Evolutionary conservation across 1,140 invertebrate species (phyloP).

Genomic region (Drosophila repleta): DNA sequence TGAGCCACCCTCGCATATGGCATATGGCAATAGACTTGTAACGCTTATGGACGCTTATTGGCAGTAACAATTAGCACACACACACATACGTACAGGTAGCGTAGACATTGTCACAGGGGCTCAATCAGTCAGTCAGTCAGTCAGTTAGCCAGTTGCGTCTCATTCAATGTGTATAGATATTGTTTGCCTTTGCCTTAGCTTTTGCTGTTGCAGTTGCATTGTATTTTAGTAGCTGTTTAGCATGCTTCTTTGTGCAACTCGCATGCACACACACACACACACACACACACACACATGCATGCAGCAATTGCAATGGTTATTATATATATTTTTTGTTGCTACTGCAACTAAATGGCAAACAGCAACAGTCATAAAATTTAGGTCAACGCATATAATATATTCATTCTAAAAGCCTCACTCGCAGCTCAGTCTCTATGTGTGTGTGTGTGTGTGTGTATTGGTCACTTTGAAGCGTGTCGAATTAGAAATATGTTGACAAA

Average conservation of each 20-base stretch:
- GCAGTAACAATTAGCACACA: conserved; percentile 53
- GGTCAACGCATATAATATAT: conserved; percentile 67
- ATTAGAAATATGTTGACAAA: conserved; percentile 59
- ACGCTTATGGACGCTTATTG: conserved; percentile 31
- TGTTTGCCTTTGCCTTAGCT: conserved; percentile 40
- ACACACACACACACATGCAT: conserved; percentile 4
- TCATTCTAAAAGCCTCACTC: conserved; percentile 50
- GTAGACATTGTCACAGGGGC: conserved; percentile 27
- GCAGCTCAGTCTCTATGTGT: conserved; percentile 7
- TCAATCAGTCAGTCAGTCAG: conserved; percentile 24
- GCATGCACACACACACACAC: conserved; percentile 34
- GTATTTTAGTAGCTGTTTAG: conserved; percentile 62
- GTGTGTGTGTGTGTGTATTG: conserved; percentile 24
- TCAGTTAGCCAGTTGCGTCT: conserved; percentile 25
- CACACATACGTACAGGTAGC: conserved; percentile 15
- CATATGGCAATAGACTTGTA: conserved; percentile 27
- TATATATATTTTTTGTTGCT: conserved; percentile 25
- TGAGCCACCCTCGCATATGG: conserved; percentile 18
- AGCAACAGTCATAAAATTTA: conserved; percentile 55
- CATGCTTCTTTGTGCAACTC: conserved; percentile 62
- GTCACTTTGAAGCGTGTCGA: conserved; percentile 50
- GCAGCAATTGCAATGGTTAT: conserved; percentile 37
- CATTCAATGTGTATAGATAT: conserved; percentile 13
- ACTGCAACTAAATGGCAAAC: conserved; percentile 58
- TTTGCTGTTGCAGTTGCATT: conserved; percentile 42